Conservation (phyloP, 2,797 vertebrate species). For the Lacerta bilineata region DNA sequence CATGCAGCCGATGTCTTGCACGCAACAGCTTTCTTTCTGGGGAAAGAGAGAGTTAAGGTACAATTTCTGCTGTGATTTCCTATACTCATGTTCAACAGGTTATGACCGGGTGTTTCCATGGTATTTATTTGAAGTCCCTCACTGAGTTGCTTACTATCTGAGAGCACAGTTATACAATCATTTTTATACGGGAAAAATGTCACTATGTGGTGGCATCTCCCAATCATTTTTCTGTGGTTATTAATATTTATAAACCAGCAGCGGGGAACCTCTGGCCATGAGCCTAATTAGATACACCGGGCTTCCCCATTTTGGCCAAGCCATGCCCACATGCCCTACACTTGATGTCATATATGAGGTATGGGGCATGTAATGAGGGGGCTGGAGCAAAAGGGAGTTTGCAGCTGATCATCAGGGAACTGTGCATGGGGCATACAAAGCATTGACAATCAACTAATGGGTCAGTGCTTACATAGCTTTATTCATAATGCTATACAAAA, state of each 20-base stretch:
- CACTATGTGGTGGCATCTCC: not conserved
- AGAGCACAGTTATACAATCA: not conserved
- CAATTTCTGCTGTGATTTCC: slow-evolving; percentile 2
- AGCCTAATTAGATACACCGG: no score
- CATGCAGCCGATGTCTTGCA: slow-evolving; percentile 84
- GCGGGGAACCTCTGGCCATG: no score
- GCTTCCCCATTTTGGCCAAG: no score
- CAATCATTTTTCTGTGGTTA: not conserved
- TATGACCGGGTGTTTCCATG: not conserved
- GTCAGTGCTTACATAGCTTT: no score
- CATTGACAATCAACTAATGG: no score
- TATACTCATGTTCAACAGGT: not conserved
- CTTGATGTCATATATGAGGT: no score
- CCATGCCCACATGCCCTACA: no score
- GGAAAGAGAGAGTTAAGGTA: slow-evolving; percentile 87
- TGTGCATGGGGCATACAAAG: no score
- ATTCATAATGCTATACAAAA: no score
- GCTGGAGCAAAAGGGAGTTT: no score
- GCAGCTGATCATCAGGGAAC: no score
- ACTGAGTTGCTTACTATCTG: not conserved
- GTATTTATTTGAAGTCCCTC: not conserved
- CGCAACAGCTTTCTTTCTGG: slow-evolving; percentile 83
- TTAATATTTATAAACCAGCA: not conserved
- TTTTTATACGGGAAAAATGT: not conserved
- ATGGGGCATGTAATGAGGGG: no score